Evolutionary conservation across 2,888 invertebrate species (phyloP).

Genomic region (Horisme vitalbata): DNA sequence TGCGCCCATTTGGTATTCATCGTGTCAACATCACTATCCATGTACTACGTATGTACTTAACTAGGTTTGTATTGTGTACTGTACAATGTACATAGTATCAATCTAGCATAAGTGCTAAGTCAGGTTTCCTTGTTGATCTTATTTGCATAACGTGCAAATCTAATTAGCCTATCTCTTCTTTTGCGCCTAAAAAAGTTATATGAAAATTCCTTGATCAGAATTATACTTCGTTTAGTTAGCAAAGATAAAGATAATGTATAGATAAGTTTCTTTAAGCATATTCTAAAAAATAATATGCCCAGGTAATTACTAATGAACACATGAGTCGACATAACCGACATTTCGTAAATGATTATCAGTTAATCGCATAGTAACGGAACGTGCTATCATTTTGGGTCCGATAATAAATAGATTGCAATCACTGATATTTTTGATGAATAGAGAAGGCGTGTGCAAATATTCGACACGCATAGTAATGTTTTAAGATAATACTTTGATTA

Average conservation of each 20-base stretch:
- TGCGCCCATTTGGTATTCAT: conserved; percentile 42
- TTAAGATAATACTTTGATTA: too few relatives aligned
- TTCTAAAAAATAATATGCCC: too few relatives aligned
- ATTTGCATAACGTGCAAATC: conserved; percentile 10
- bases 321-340: too few relatives aligned
- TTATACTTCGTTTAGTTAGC: too few relatives aligned
- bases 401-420: conserved; percentile 17
- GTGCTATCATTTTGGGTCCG: conserved; percentile 17
- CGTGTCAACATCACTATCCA: conserved; percentile 17
- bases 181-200: too few relatives aligned
- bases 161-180: too few relatives aligned
- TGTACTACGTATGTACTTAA: conserved; percentile 1
- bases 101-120: conserved; percentile 5
- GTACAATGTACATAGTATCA: neutral
- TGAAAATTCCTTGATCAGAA: too few relatives aligned
- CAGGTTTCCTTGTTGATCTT: conserved; percentile 17
- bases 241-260: too few relatives aligned
- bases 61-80: neutral
- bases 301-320: too few relatives aligned
- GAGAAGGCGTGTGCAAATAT: neutral
- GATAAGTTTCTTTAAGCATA: too few relatives aligned
- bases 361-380: conserved; percentile 18
- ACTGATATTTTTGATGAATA: neutral
- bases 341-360: conserved; percentile 6
- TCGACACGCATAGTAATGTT: neutral